These are phyloP conservation scores for Drosophila hawaiiensis DNA, from an alignment of 2,888 invertebrate genomes.

Conservation along the genomic window DNA sequence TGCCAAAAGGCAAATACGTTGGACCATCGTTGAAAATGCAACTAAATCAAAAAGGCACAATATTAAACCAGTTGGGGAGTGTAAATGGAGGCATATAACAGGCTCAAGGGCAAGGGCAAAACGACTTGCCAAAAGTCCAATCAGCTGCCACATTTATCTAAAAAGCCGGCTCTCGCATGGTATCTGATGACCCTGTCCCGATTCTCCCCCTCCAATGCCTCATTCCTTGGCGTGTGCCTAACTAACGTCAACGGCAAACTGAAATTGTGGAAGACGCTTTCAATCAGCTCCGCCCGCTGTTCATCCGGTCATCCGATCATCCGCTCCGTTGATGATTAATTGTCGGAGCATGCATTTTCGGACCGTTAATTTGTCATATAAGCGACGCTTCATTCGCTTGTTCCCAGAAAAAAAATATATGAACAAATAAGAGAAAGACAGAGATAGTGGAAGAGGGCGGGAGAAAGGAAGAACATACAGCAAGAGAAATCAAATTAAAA, in stretches of 20 bases:
- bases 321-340: constrained; percentile 67
- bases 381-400: constrained; percentile 53
- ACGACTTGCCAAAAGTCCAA: constrained; percentile 53
- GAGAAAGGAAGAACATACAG: constrained; percentile 34
- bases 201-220: not conserved
- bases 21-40: constrained; percentile 21
- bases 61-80: not conserved
- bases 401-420: constrained; percentile 16
- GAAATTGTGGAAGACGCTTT: constrained; percentile 60
- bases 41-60: constrained; percentile 40
- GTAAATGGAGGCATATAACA: not conserved
- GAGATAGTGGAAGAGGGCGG: not conserved
- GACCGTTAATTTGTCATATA: constrained; percentile 79
- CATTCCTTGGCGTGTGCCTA: constrained; percentile 4
- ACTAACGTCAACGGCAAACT: constrained; percentile 33
- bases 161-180: constrained; percentile 5
- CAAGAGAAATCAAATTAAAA: constrained; percentile 76
- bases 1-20: constrained; percentile 43
- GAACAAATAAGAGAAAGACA: not conserved
- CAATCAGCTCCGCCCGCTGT: constrained; percentile 53
- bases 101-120: constrained; percentile 1
- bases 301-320: constrained; percentile 20
- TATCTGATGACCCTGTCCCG: not conserved
- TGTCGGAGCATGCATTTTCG: constrained; percentile 71
- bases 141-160: constrained; percentile 60